Evolutionary conservation across 2,888 invertebrate species (phyloP), one percentile per base, ranked within the genome.

Genomic region (Standfussiana lucernea): DNA sequence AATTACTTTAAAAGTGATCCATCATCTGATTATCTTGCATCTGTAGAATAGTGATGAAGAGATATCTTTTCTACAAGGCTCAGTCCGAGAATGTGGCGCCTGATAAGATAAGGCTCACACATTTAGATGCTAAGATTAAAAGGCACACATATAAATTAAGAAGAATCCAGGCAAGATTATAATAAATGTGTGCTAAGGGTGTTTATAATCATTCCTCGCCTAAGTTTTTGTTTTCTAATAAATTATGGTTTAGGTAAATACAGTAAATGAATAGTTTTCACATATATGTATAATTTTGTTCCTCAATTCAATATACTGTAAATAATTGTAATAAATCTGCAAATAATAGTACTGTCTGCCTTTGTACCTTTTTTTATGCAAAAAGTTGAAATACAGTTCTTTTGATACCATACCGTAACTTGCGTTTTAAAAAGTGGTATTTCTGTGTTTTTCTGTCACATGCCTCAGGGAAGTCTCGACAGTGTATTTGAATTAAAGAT

Each of bases 401-500:
- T 13, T 21, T 3, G 10, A 42, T 18, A 42, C 0, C 2, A 7
- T 42, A 35, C 42, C 8, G 18, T 21, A 40, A 50, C 13, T 2
- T 1, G 13, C 0, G 6, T 59, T 18, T 13, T 21, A 59, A 18
- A 21, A 21, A 56, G 8, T 82, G 0, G 21, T 18, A 1, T 45
- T 83, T 59, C 86, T 82, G 68, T 15, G 1, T 0, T 0, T 37
- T 15, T 24, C 6, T n/a, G 2, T n/a, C 47, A 28, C 18, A 37
- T 72, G 61, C 18, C 50, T 73, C 66, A 72, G 66, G 73, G 72
- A 79, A 85, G 72, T 83, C 77, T 70, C 32, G 47, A 65, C 64
- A 28, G 56, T 50, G 62, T 77, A 64, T 80, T 84, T 83, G 83
- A 85, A 88, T 87, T 81, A 83, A 82, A 82, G 82, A 88, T 87